Conservation (phyloP, 2,113 vertebrate genomes). For the Ceuthmochares aereus region DNA sequence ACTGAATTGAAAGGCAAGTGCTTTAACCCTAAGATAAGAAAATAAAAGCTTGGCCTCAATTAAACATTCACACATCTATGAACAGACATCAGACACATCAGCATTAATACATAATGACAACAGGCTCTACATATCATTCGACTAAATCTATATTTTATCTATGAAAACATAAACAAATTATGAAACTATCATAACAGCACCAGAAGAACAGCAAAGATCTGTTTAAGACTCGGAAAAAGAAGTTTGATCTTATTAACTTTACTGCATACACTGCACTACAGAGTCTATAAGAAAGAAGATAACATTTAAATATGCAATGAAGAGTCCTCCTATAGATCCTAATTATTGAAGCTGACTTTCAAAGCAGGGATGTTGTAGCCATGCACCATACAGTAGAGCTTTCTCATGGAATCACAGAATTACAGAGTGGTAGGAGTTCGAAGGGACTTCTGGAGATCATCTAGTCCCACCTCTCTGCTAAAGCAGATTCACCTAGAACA, state of each 20-base stretch:
- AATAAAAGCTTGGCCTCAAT: background rate
- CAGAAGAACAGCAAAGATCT: background rate
- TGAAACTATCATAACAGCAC: background rate
- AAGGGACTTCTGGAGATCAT: no score
- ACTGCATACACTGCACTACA: background rate
- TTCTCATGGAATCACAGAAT: background rate
- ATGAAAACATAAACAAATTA: background rate
- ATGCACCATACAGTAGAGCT: accelerated
- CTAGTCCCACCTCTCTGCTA: no score
- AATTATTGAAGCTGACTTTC: background rate
- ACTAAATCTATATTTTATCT: background rate
- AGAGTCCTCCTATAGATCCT: background rate
- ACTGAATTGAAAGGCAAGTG: background rate
- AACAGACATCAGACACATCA: background rate
- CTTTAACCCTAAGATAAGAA: background rate
- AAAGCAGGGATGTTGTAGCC: background rate
- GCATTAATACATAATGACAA: background rate
- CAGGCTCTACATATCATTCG: background rate
- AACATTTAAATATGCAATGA: background rate
- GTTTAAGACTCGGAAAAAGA: background rate
- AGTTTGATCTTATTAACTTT: background rate
- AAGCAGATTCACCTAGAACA: no score
- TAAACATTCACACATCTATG: background rate
- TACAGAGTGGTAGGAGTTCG: no score
- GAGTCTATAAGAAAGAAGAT: background rate